These are phyloP conservation scores for Hiodon alosoides DNA, from an alignment of 2,113 vertebrate genomes.

Conservation along the genomic window DNA sequence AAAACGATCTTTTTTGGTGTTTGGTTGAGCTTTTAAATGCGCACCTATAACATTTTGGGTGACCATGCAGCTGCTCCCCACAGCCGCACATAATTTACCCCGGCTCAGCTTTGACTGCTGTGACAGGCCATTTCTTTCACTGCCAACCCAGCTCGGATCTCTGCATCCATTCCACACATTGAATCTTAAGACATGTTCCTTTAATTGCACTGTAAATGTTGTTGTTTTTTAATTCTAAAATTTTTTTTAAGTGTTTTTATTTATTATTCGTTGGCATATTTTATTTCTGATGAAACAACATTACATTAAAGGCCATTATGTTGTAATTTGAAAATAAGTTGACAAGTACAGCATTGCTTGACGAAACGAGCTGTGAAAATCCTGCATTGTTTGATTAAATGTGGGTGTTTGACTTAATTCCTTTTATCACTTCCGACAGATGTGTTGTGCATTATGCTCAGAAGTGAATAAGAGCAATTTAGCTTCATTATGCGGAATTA, in stretches of 20 bases:
- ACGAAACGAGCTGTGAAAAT: constrained; percentile 21
- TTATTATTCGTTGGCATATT: neutral
- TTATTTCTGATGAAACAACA: constrained; percentile 16
- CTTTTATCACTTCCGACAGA: constrained; percentile 28
- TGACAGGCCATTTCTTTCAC: neutral
- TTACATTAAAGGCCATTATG: constrained; percentile 12
- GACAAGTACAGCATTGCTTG: neutral
- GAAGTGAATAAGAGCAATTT: constrained; percentile 27
- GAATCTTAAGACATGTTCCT: constrained; percentile 3
- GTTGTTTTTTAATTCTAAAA: constrained; percentile 10
- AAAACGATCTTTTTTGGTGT: no score
- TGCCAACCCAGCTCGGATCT: neutral
- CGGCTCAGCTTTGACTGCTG: neutral
- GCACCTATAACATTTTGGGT: no score
- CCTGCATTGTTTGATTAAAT: constrained; percentile 17
- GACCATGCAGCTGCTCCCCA: neutral
- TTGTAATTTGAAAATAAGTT: constrained; percentile 18
- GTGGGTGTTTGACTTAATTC: constrained; percentile 18
- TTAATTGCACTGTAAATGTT: constrained; percentile 2
- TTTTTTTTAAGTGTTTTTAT: neutral
- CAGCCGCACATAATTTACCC: neutral
- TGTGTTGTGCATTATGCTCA: constrained; percentile 22
- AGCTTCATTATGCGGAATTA: constrained; percentile 22
- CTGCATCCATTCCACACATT: neutral
- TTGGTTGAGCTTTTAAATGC: no score